Evolutionary conservation across 1,140 invertebrate species (phyloP), one percentile per base, ranked within the genome.

Genomic region (Maconellicoccus hirsutus): DNA sequence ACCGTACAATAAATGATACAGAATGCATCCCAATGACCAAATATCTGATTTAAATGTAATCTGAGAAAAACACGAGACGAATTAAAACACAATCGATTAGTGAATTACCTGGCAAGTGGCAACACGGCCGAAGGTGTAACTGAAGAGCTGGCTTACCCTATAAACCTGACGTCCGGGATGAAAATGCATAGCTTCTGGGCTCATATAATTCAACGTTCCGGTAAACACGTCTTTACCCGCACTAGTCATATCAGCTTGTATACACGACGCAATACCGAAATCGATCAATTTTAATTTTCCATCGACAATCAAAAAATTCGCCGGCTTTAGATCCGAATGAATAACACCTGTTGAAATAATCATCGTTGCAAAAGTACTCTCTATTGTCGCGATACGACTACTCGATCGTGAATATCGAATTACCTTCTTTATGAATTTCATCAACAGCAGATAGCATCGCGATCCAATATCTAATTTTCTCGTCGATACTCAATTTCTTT

Each of bases 11-110:
- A 98, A 82, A 78, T 91, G 87, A 79, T 98, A 98, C 25, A 99
- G 82, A 73, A 98, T 99, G 79, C 96, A 98, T 16, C 96, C 96
- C 27, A 98, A 81, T 0, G 94, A 96, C 96, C 96, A 98, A 16
- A 99, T 92, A 80, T 99, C 96, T 14, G 93, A 93, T 76, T 94
- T 95, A 71, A 87, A 90, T 72, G 89, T 91, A 71, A 98, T 90
- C 91, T 96, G 78, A 71, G 83, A 79, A 75, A n/a, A n/a, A n/a
- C n/a, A n/a, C n/a, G n/a, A n/a, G n/a, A n/a, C 29, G 29, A 33
- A 33, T 6, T 33, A 33, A 33, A 33, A 33, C 12, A n/a, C 29
- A 12, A 33, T 33, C 3, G 29, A 33, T 33, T n/a, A n/a, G n/a
- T n/a, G n/a, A n/a, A n/a, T n/a, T n/a, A n/a, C n/a, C n/a, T n/a